Evolutionary conservation across 2,797 vertebrate genomes (phyloP).

Genomic region (Platyrinchus mystaceus): DNA sequence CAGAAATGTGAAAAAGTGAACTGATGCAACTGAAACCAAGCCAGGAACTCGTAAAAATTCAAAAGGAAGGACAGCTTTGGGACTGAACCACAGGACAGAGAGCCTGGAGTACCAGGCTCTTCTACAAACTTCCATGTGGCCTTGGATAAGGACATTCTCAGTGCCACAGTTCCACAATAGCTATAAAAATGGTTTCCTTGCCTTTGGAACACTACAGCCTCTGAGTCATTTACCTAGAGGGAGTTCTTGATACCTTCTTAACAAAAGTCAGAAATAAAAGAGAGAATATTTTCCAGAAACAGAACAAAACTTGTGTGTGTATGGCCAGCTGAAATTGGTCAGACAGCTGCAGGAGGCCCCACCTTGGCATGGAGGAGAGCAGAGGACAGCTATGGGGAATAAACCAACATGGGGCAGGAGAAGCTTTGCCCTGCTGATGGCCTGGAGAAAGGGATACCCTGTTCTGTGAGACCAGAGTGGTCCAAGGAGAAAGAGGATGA

Average conservation of each 20-base stretch:
- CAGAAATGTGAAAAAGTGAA: neutral
- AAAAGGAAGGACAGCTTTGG: neutral
- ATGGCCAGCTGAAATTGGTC: neutral
- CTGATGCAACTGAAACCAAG: neutral
- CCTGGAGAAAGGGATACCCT: neutral
- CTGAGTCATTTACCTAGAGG: neutral
- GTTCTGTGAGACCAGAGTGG: neutral
- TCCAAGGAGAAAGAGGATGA: neutral
- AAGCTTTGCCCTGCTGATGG: neutral
- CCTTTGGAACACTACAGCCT: neutral
- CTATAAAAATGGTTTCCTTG: neutral
- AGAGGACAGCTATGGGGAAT: neutral
- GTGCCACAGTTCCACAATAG: neutral
- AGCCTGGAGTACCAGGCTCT: neutral
- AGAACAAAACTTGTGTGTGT: neutral
- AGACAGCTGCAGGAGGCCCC: neutral
- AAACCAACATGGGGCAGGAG: neutral
- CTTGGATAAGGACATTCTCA: neutral
- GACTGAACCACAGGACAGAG: neutral
- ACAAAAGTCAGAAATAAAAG: neutral
- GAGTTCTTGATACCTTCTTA: neutral
- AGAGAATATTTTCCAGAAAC: neutral
- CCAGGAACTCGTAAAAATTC: neutral
- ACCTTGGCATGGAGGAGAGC: neutral
- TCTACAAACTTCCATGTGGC: neutral